Conservation (phyloP, 2,888 invertebrate genomes). For the Drosophila austrosaltans region DNA sequence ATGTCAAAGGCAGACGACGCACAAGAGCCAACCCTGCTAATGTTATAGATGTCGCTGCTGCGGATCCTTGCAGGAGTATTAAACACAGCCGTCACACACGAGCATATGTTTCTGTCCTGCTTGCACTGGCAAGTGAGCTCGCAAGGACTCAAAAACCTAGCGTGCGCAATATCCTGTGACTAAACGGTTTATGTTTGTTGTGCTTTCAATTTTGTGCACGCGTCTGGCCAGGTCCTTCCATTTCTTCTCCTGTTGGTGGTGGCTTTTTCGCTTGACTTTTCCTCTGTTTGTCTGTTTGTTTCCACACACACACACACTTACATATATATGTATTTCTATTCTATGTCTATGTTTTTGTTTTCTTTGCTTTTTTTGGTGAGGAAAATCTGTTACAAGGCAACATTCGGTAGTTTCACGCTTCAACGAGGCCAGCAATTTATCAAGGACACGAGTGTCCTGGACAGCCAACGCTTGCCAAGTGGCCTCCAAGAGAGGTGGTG, state of each 20-base stretch:
- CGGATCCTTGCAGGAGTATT: slow-evolving; percentile 34
- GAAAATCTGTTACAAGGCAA: slow-evolving; percentile 80
- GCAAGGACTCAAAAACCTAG: slow-evolving; percentile 62
- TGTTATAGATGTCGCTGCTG: neutral
- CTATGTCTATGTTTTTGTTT: slow-evolving; percentile 14
- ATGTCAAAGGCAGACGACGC: slow-evolving; percentile 50
- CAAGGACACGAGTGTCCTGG: slow-evolving; percentile 76
- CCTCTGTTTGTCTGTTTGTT: slow-evolving; percentile 31
- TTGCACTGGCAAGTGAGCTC: slow-evolving; percentile 27
- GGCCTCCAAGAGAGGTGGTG: slow-evolving; percentile 4
- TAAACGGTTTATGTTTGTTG: slow-evolving; percentile 84
- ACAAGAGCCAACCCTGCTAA: slow-evolving; percentile 3
- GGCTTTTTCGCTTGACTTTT: slow-evolving; percentile 68
- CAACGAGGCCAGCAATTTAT: slow-evolving; percentile 75
- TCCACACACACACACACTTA: slow-evolving; percentile 8
- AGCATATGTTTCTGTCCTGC: slow-evolving; percentile 34
- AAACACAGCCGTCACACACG: slow-evolving; percentile 45
- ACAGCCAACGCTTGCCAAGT: slow-evolving; percentile 46
- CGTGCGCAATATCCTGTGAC: slow-evolving; percentile 84
- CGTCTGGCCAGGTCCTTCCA: slow-evolving; percentile 46
- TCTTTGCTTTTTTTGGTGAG: slow-evolving; percentile 39
- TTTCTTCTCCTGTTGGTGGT: slow-evolving; percentile 50
- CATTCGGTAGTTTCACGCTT: slow-evolving; percentile 68
- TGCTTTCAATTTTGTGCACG: slow-evolving; percentile 81
- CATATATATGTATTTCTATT: slow-evolving; percentile 25